phyloP scores from a whole-genome alignment of 2,113 vertebrate species.

The Hippoglossus stenolepis region DNA sequence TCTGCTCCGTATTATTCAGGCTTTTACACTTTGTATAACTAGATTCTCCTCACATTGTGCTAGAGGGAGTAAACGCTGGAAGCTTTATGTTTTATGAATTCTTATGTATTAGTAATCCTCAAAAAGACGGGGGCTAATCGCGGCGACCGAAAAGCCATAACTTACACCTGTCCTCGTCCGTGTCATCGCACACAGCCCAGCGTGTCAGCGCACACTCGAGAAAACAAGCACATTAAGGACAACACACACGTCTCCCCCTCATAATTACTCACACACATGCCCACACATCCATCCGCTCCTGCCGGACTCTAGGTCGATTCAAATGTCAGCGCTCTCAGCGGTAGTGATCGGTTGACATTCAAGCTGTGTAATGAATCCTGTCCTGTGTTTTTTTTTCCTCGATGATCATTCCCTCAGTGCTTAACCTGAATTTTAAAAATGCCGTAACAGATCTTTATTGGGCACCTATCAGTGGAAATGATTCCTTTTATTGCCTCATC shows the following conservation, averaged over 20 bases:
- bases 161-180: slow-evolving; percentile 5
- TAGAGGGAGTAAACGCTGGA: background rate
- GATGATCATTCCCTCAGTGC: slow-evolving; percentile 16
- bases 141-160: slow-evolving; percentile 24
- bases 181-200: background rate
- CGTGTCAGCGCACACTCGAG: background rate
- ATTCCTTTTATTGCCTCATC: slow-evolving; percentile 39
- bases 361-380: slow-evolving; percentile 43
- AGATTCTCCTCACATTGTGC: slow-evolving; percentile 35
- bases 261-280: slow-evolving; percentile 7
- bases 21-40: slow-evolving; percentile 51
- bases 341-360: slow-evolving; percentile 60
- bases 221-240: background rate
- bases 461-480: slow-evolving; percentile 43
- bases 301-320: slow-evolving; percentile 31
- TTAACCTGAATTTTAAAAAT: slow-evolving; percentile 47
- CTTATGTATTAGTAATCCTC: slow-evolving; percentile 44
- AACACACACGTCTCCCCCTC: background rate
- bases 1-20: slow-evolving; percentile 21
- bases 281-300: slow-evolving; percentile 1
- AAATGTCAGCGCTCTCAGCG: slow-evolving; percentile 48
- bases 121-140: slow-evolving; percentile 15
- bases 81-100: slow-evolving; percentile 52
- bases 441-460: slow-evolving; percentile 39
- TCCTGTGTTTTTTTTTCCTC: background rate